Evolutionary conservation across 2,113 vertebrate species (phyloP).

Genomic region (Myrmophylax atrothorax): DNA sequence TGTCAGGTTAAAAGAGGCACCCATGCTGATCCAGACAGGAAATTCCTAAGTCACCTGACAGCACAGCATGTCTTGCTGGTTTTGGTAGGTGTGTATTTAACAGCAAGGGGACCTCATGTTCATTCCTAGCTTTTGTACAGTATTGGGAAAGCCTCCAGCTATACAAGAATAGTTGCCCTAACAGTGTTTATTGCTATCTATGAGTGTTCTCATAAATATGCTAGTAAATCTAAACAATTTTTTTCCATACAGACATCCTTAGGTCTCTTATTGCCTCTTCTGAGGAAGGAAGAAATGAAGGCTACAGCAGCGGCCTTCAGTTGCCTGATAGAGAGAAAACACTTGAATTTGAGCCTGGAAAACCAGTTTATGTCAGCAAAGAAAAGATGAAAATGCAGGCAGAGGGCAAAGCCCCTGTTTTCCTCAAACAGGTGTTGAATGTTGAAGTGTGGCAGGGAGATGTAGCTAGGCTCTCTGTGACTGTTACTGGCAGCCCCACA

Average conservation of each 20-base stretch:
- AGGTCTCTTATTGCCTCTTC: slow-evolving; percentile 83
- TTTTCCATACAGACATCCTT: slow-evolving; percentile 86
- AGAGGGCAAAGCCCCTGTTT: slow-evolving; percentile 74
- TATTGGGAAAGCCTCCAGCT: background rate
- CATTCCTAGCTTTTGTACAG: background rate
- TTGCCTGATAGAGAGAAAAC: slow-evolving; percentile 84
- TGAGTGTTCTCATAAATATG: background rate
- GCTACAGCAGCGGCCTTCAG: slow-evolving; percentile 81
- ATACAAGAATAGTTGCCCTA: background rate
- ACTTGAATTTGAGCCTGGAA: slow-evolving; percentile 91
- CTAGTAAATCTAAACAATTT: slow-evolving; percentile 74
- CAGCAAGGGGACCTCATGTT: background rate
- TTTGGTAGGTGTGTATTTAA: background rate
- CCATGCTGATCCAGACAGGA: background rate
- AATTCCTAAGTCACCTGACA: background rate
- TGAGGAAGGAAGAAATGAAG: slow-evolving; percentile 83
- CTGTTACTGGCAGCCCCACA: slow-evolving; percentile 80
- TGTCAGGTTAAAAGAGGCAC: background rate
- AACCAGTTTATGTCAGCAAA: slow-evolving; percentile 80
- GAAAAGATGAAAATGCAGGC: slow-evolving; percentile 80
- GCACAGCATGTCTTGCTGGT: background rate
- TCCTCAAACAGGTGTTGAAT: slow-evolving; percentile 80
- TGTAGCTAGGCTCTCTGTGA: slow-evolving; percentile 83
- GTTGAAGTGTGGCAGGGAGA: slow-evolving; percentile 79
- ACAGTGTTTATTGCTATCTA: background rate